phyloP scores from a whole-genome alignment of 2,888 invertebrate genomes.

The Syrphus vitripennis region DNA sequence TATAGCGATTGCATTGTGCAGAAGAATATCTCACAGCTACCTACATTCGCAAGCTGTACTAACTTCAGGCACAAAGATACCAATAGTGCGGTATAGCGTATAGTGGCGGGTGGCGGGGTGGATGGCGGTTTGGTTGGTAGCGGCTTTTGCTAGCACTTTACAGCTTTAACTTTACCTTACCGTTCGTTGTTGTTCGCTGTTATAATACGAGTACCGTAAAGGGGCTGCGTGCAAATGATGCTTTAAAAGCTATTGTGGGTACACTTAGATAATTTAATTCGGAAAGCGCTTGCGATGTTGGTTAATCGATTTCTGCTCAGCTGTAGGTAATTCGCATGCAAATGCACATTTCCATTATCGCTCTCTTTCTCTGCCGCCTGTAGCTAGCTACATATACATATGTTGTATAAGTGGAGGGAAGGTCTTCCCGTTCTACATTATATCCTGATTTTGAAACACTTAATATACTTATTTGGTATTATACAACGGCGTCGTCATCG shows the following conservation, averaged over 20 bases:
- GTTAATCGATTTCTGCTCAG: conserved; percentile 66
- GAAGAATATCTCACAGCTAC: conserved; percentile 24
- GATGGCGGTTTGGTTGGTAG: not conserved
- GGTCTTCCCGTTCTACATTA: not conserved
- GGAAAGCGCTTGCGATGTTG: conserved; percentile 55
- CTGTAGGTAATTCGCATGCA: conserved; percentile 64
- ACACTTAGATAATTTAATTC: conserved; percentile 63
- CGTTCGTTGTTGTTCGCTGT: not conserved
- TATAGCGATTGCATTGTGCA: conserved; percentile 67
- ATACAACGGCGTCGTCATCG: not conserved
- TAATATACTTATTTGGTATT: conserved; percentile 9
- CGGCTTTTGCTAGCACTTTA: conserved; percentile 53
- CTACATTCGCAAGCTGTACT: not conserved
- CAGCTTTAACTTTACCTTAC: conserved; percentile 52
- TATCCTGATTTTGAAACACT: conserved; percentile 17
- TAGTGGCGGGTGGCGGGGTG: not conserved
- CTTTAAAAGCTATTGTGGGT: conserved; percentile 56
- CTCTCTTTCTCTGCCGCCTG: not conserved
- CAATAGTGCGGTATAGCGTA: conserved; percentile 19
- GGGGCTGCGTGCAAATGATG: conserved; percentile 62
- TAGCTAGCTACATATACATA: too few species aligned
- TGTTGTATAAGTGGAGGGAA: too few species aligned
- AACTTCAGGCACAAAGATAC: conserved; percentile 41
- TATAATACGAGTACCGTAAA: not conserved
- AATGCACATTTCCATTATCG: conserved; percentile 42